Percentiles rank a stretch among this genome's conserved stretches.
phyloP scores from a whole-genome alignment of 2,113 vertebrate species.

The Smithornis capensis region DNA sequence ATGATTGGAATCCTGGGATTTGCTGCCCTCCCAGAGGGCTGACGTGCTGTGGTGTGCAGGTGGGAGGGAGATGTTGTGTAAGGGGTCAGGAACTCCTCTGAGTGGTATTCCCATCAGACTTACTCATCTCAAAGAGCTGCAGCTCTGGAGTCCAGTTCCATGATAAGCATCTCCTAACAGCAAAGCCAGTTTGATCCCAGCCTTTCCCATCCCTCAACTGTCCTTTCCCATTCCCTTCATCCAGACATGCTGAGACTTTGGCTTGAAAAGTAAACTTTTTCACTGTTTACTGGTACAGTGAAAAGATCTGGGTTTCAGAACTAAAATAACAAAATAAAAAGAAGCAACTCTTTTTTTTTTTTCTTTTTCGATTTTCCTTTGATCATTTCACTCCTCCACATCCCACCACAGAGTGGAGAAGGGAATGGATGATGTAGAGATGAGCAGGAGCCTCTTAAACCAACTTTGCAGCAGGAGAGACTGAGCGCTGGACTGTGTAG shows the following conservation, averaged over 20 bases:
- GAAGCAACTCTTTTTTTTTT: neutral
- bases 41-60: accelerated
- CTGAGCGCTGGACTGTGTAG: accelerated
- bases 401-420: neutral
- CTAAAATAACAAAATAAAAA: neutral
- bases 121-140: accelerated
- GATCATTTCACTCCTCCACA: neutral
- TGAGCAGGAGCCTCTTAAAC: neutral
- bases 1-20: neutral
- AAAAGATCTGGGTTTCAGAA: neutral
- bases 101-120: neutral
- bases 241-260: neutral
- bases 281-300: neutral
- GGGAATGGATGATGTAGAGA: neutral
- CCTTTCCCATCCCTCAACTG: neutral
- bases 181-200: neutral
- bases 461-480: neutral
- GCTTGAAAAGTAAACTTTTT: neutral
- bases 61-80: neutral
- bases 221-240: neutral
- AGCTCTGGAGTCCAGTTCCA: neutral
- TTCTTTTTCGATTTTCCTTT: neutral
- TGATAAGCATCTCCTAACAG: neutral
- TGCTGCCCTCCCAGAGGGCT: neutral
- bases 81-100: neutral